A percentile compares a stretch with the other conserved stretches of the same genome.
These are phyloP conservation scores for Stegodyphus dumicola DNA, from an alignment of 1,140 invertebrate species.

Conservation along the genomic window DNA sequence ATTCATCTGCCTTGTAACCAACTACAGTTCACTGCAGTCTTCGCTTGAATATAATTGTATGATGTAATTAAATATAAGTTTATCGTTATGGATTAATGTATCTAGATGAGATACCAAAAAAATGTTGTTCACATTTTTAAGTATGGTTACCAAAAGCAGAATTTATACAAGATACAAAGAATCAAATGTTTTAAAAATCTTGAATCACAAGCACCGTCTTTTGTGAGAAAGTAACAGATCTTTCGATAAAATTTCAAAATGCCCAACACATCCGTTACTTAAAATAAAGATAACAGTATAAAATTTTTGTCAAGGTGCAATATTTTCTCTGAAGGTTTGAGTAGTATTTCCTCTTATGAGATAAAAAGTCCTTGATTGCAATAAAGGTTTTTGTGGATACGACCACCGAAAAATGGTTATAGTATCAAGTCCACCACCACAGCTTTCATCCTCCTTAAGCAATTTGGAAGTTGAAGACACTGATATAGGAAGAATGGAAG, in stretches of 20 bases:
- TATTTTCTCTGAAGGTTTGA: neutral
- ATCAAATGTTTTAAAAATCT: no score
- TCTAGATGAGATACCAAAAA: neutral
- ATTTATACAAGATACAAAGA: no score
- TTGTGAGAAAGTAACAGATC: no score
- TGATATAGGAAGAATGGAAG: constrained; percentile 16
- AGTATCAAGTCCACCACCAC: constrained; percentile 19
- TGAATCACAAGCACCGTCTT: no score
- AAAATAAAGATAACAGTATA: neutral
- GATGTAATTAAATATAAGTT: no score
- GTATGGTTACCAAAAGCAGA: neutral
- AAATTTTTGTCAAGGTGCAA: neutral
- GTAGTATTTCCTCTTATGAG: no score
- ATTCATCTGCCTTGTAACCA: no score
- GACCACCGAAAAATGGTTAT: constrained; percentile 22
- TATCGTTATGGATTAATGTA: no score
- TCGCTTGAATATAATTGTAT: no score
- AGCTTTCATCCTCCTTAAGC: constrained; percentile 4
- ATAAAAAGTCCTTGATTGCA: neutral
- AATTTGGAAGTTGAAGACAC: neutral
- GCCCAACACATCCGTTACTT: constrained; percentile 34
- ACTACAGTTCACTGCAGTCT: no score
- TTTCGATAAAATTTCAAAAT: constrained; percentile 1
- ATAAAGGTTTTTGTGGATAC: neutral
- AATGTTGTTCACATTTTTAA: neutral